phyloP scores from a whole-genome alignment of 2,888 invertebrate genomes.

The Deilephila porcellus region DNA sequence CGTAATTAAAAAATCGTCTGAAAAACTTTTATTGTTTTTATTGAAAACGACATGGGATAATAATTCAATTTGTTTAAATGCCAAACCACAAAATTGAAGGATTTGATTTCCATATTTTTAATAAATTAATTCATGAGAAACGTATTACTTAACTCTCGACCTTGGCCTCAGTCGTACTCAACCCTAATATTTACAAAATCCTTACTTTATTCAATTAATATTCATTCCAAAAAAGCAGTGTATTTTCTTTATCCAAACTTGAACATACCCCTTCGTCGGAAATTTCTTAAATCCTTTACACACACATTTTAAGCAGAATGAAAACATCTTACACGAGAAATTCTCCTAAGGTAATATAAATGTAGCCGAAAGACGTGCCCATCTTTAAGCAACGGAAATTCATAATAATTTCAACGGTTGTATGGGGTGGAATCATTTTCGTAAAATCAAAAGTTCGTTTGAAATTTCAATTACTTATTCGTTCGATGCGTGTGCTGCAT shows the following conservation, averaged over 20 bases:
- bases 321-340: conserved; percentile 52
- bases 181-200: background rate
- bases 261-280: background rate
- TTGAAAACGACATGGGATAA: no score
- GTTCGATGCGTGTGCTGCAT: conserved; percentile 80
- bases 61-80: no score
- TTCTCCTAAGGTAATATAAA: conserved; percentile 53
- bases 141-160: background rate
- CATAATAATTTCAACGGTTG: conserved; percentile 79
- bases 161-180: background rate
- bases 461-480: conserved; percentile 84
- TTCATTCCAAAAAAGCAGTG: conserved; percentile 22
- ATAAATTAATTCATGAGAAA: background rate
- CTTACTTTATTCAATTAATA: conserved; percentile 26
- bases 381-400: conserved; percentile 71
- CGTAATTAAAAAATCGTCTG: no score
- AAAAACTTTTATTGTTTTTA: no score
- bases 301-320: conserved; percentile 46
- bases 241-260: conserved; percentile 27
- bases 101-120: background rate
- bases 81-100: background rate
- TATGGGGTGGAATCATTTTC: conserved; percentile 72
- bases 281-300: conserved; percentile 41
- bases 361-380: conserved; percentile 61
- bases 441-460: conserved; percentile 83